Evolutionary conservation across 23 tunicate species (phyloP).

Genomic region (Clavelina lepadiformis): DNA sequence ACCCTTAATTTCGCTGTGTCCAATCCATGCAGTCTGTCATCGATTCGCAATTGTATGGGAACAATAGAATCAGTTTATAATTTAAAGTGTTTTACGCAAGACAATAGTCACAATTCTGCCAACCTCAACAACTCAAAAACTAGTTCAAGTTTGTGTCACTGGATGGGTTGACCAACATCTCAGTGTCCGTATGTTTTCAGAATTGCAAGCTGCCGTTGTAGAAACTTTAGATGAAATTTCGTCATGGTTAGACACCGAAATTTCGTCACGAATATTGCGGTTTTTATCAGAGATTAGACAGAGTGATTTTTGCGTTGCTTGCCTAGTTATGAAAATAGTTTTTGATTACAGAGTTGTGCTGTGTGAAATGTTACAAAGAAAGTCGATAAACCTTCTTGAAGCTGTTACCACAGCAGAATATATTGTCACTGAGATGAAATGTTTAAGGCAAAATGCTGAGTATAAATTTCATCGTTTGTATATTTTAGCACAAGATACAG

Average conservation of each 20-base stretch:
- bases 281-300: conserved; percentile 10
- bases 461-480: conserved; percentile 13
- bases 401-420: conserved; percentile 10
- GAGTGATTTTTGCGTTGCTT: conserved; percentile 9
- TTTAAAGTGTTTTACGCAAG: background rate
- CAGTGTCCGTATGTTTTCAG: conserved; percentile 12
- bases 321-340: conserved; percentile 5
- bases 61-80: conserved; percentile 14
- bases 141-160: conserved; percentile 16
- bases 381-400: conserved; percentile 9
- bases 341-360: conserved; percentile 16
- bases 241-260: conserved; percentile 15
- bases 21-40: conserved; percentile 4
- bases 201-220: conserved; percentile 8
- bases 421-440: conserved; percentile 2
- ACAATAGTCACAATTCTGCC: background rate
- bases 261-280: conserved; percentile 12
- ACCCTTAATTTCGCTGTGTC: conserved; percentile 10
- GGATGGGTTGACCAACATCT: conserved; percentile 11
- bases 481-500: conserved; percentile 7
- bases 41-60: conserved; percentile 12
- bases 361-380: conserved; percentile 6
- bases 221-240: conserved; percentile 15
- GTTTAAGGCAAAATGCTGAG: conserved; percentile 2
- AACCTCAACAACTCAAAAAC: conserved; percentile 5